phyloP scores from a whole-genome alignment of 2,113 vertebrate species.

The Girardinichthys multiradiatus region DNA sequence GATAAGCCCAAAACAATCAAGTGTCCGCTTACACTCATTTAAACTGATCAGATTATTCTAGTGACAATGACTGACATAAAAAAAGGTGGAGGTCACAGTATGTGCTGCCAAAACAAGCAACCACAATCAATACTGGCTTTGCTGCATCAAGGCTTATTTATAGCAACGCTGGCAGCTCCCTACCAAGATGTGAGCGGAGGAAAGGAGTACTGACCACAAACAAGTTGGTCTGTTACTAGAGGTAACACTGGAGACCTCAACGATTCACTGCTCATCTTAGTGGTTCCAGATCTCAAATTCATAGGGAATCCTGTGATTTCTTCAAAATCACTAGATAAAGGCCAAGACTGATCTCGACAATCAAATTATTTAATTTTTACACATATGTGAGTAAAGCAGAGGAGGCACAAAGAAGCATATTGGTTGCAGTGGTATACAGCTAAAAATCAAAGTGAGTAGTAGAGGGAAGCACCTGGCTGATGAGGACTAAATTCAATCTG shows the following conservation, averaged over 20 bases:
- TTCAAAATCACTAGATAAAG: neutral
- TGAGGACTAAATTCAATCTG: constrained; percentile 50
- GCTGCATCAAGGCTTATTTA: constrained; percentile 65
- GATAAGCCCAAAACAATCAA: neutral
- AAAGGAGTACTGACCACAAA: constrained; percentile 3
- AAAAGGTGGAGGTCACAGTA: constrained; percentile 58
- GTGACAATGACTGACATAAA: constrained; percentile 35
- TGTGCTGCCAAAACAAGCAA: constrained; percentile 54
- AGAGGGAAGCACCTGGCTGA: constrained; percentile 48
- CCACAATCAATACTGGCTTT: constrained; percentile 60
- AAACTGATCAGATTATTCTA: constrained; percentile 38
- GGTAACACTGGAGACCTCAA: constrained; percentile 7
- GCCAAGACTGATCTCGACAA: neutral
- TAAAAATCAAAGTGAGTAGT: constrained; percentile 38
- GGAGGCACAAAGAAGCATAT: constrained; percentile 7
- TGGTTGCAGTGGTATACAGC: constrained; percentile 1
- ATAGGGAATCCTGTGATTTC: constrained; percentile 3
- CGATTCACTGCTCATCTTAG: neutral
- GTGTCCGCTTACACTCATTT: constrained; percentile 11
- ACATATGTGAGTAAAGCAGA: constrained; percentile 22
- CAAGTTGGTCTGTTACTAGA: constrained; percentile 15
- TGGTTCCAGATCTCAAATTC: neutral
- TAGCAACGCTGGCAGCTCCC: constrained; percentile 54
- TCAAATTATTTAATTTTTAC: neutral
- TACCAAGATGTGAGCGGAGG: constrained; percentile 28